phyloP scores from a whole-genome alignment of 2,888 invertebrate genomes.

The Diarsia rubi region DNA sequence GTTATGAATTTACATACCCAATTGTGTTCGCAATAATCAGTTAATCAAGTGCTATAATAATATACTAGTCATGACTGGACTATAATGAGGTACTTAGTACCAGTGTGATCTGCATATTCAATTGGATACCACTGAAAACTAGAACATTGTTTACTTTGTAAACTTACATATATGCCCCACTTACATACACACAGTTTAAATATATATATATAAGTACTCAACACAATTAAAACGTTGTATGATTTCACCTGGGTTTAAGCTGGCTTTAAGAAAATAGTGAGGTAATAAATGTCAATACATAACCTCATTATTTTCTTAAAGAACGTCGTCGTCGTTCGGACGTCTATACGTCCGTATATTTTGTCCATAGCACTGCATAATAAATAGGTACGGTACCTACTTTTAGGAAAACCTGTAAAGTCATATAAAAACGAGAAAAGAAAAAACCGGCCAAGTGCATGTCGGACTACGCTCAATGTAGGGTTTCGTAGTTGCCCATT shows the following conservation, averaged over 20 bases:
- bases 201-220: too few relatives aligned
- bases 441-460: too few relatives aligned
- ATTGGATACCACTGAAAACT: conserved; percentile 8
- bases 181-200: not conserved
- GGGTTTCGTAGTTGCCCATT: too few relatives aligned
- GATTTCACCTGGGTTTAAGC: not conserved
- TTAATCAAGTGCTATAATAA: conserved; percentile 27
- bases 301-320: too few relatives aligned
- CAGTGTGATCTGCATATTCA: conserved; percentile 31
- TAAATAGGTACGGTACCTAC: not conserved
- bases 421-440: not conserved
- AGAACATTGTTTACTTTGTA: not conserved
- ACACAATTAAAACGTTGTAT: not conserved
- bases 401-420: not conserved
- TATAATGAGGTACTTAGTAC: not conserved
- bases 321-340: too few relatives aligned
- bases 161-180: not conserved
- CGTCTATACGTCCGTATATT: not conserved
- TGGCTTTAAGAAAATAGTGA: not conserved
- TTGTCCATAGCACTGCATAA: not conserved
- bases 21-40: conserved; percentile 15
- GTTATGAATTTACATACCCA: conserved; percentile 14
- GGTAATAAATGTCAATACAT: too few relatives aligned
- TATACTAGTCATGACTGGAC: not conserved
- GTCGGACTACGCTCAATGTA: too few relatives aligned